Percentiles rank a stretch among this genome's conserved stretches.
Conservation (phyloP, 2,113 vertebrate genomes). For the Oncorhynchus mykiss region DNA sequence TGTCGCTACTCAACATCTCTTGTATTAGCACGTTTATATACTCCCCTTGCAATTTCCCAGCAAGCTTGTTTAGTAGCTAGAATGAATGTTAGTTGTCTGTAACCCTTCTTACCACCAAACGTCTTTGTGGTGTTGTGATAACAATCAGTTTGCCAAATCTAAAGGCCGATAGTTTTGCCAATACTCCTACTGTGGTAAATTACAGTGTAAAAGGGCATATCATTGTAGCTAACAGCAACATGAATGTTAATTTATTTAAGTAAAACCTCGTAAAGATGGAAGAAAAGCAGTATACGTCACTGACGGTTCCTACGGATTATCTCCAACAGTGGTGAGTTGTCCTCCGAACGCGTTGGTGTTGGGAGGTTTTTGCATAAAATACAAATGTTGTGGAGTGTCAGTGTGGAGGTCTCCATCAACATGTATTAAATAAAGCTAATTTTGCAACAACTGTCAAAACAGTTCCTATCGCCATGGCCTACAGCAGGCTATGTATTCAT, state of each 20-base stretch:
- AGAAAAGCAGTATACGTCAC: constrained; percentile 71
- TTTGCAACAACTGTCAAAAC: background rate
- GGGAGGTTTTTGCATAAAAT: constrained; percentile 35
- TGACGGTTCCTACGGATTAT: constrained; percentile 74
- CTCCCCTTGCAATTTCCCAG: background rate
- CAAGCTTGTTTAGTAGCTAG: background rate
- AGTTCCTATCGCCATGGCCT: background rate
- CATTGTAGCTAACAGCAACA: constrained; percentile 39
- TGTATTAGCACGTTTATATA: background rate
- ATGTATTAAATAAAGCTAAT: constrained; percentile 41
- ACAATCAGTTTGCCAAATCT: constrained; percentile 9
- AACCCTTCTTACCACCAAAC: constrained; percentile 26
- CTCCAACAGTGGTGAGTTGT: constrained; percentile 77
- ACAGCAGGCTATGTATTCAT: background rate
- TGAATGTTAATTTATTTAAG: constrained; percentile 60
- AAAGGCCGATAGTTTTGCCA: background rate
- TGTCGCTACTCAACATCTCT: constrained; percentile 20
- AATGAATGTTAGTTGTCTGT: constrained; percentile 25
- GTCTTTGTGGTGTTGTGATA: constrained; percentile 42
- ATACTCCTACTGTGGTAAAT: background rate
- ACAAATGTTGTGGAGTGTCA: constrained; percentile 35
- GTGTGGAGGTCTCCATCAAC: constrained; percentile 39
- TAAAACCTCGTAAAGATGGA: constrained; percentile 73
- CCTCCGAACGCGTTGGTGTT: constrained; percentile 27
- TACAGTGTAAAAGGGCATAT: constrained; percentile 1